These are phyloP conservation scores for Cheilosia pagana DNA, from an alignment of 2,888 invertebrate species.

Conservation along the genomic window DNA sequence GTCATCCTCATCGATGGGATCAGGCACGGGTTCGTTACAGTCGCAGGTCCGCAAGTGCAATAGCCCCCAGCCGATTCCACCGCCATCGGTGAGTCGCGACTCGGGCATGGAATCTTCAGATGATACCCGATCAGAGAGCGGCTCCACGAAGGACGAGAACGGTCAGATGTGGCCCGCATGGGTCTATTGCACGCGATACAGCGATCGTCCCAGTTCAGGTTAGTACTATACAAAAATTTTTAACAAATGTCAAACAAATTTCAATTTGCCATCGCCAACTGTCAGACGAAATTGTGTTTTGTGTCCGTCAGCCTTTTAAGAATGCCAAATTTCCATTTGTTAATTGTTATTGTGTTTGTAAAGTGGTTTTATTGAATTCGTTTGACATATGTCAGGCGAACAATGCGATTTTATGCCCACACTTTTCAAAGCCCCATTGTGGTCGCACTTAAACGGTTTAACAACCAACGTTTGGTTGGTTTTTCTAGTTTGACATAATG, in stretches of 20 bases:
- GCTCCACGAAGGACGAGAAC: constrained; percentile 82
- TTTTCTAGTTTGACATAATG: too few species aligned
- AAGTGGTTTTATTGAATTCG: too few species aligned
- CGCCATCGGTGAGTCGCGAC: constrained; percentile 82
- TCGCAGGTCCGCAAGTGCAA: constrained; percentile 73
- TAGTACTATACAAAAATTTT: constrained; percentile 81
- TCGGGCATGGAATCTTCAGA: constrained; percentile 84
- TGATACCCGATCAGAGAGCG: constrained; percentile 83
- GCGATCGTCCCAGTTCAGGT: constrained; percentile 95
- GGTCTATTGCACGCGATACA: constrained; percentile 99
- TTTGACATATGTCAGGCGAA: too few species aligned
- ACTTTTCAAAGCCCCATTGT: too few species aligned
- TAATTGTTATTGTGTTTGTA: too few species aligned
- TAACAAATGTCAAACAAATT: not conserved
- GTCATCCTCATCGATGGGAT: constrained; percentile 78
- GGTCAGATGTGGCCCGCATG: constrained; percentile 94
- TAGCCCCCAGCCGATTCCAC: constrained; percentile 82
- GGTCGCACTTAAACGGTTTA: too few species aligned
- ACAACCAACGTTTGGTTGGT: too few species aligned
- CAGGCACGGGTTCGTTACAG: constrained; percentile 74
- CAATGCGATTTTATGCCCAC: too few species aligned
- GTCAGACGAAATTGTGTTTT: not conserved
- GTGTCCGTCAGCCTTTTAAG: too few species aligned
- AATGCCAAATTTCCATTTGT: too few species aligned
- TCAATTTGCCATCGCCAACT: not conserved